These are phyloP conservation scores for Leptatherina wallacei DNA, from an alignment of 2,797 vertebrate genomes.

Conservation along the genomic window DNA sequence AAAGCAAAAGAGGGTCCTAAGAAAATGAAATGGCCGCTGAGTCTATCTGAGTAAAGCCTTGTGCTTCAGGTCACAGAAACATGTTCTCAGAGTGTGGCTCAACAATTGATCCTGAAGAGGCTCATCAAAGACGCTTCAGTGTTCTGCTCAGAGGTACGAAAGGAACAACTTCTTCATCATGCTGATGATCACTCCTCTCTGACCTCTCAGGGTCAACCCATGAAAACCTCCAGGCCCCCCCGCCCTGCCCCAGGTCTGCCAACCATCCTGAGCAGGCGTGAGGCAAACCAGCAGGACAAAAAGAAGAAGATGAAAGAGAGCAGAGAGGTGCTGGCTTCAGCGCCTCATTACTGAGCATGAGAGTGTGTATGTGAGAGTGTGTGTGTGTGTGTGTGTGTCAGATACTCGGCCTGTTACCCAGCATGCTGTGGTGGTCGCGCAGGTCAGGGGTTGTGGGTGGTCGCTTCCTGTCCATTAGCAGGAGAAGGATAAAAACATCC, in stretches of 20 bases:
- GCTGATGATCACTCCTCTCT: slow-evolving; percentile 1
- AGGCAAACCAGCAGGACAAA: slow-evolving; percentile 47
- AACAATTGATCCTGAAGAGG: neutral
- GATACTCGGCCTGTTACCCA: slow-evolving; percentile 64
- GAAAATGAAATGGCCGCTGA: neutral
- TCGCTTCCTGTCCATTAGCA: slow-evolving; percentile 80
- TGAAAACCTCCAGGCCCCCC: slow-evolving; percentile 23
- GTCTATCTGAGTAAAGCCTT: neutral
- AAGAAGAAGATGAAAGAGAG: slow-evolving; percentile 64
- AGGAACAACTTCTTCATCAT: slow-evolving; percentile 2
- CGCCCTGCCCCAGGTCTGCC: neutral
- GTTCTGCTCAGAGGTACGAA: neutral
- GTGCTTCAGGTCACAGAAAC: neutral
- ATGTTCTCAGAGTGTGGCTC: neutral
- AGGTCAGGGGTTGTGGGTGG: slow-evolving; percentile 72
- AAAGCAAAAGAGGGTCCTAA: neutral
- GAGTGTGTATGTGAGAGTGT: slow-evolving; percentile 14
- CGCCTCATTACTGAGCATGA: slow-evolving; percentile 47
- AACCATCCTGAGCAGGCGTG: slow-evolving; percentile 39
- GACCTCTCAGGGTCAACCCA: slow-evolving; percentile 14
- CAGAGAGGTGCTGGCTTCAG: slow-evolving; percentile 28
- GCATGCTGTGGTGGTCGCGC: slow-evolving; percentile 65
- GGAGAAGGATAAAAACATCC: slow-evolving; percentile 49
- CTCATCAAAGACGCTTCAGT: neutral
- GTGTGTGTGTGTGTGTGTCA: slow-evolving; percentile 28